phyloP scores from a whole-genome alignment of 2,888 invertebrate genomes.

The Patella pellucida region DNA sequence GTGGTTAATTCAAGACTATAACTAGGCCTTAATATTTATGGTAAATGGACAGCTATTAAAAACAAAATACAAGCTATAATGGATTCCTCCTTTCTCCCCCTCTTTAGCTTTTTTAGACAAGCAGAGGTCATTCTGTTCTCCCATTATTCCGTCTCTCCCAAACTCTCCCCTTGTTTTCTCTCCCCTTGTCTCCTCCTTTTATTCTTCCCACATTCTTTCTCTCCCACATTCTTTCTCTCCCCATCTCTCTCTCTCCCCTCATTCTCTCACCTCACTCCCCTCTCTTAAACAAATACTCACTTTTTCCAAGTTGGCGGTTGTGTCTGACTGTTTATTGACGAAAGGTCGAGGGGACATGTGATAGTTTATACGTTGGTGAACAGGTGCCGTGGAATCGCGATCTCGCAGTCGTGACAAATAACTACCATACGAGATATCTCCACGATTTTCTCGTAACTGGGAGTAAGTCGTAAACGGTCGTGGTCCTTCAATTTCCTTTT shows the following conservation, averaged over 20 bases:
- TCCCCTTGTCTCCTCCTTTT: background rate
- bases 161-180: too few relatives aligned
- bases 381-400: background rate
- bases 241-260: too few relatives aligned
- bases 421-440: slow-evolving; percentile 11
- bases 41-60: too few relatives aligned
- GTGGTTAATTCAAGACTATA: too few relatives aligned
- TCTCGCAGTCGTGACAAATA: slow-evolving; percentile 13
- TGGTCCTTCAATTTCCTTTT: slow-evolving; percentile 8
- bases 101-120: too few relatives aligned
- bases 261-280: background rate
- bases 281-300: slow-evolving; percentile 34
- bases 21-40: too few relatives aligned
- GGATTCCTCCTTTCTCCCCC: too few relatives aligned
- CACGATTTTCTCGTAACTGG: background rate
- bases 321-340: slow-evolving; percentile 20
- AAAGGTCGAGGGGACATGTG: background rate
- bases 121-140: too few relatives aligned
- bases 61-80: too few relatives aligned
- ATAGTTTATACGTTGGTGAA: slow-evolving; percentile 1
- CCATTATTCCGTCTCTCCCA: too few relatives aligned
- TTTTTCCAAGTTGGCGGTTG: slow-evolving; percentile 50
- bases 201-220: background rate
- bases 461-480: slow-evolving; percentile 9
- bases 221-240: background rate